A percentile compares a stretch with the other conserved stretches of the same genome.
Conservation (phyloP, 2,888 invertebrate species). For the Platycheirus rosarum region DNA sequence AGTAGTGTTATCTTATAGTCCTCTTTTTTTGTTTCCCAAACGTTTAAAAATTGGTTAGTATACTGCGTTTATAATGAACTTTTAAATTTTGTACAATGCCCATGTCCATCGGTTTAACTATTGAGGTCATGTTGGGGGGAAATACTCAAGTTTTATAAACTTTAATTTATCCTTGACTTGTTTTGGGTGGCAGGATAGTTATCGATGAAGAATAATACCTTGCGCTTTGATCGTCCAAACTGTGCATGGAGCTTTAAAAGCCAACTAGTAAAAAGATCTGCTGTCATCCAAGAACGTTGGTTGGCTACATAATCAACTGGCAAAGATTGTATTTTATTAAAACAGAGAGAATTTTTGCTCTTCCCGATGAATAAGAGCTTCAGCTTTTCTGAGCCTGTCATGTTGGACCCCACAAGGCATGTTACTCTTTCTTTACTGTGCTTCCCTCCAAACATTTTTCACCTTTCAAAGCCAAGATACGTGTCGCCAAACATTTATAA, state of each 20-base stretch:
- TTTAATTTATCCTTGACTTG: too few relatives aligned
- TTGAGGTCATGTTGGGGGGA: too few relatives aligned
- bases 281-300: neutral
- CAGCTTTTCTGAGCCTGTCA: constrained; percentile 21
- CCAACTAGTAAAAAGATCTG: constrained; percentile 1
- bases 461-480: constrained; percentile 25
- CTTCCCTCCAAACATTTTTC: constrained; percentile 19
- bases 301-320: neutral
- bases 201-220: neutral
- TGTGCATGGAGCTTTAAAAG: neutral
- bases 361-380: constrained; percentile 8
- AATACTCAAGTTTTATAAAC: too few relatives aligned
- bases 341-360: constrained; percentile 8
- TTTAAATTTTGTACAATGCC: neutral
- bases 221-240: neutral
- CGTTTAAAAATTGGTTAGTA: too few relatives aligned
- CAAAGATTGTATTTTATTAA: neutral
- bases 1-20: neutral
- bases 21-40: constrained; percentile 1
- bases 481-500: constrained; percentile 29
- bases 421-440: constrained; percentile 24
- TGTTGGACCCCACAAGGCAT: constrained; percentile 25
- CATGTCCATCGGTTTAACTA: neutral
- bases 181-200: neutral
- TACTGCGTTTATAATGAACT: neutral